Conservation (phyloP, 2,888 invertebrate species). For the Cyclophora punctaria region DNA sequence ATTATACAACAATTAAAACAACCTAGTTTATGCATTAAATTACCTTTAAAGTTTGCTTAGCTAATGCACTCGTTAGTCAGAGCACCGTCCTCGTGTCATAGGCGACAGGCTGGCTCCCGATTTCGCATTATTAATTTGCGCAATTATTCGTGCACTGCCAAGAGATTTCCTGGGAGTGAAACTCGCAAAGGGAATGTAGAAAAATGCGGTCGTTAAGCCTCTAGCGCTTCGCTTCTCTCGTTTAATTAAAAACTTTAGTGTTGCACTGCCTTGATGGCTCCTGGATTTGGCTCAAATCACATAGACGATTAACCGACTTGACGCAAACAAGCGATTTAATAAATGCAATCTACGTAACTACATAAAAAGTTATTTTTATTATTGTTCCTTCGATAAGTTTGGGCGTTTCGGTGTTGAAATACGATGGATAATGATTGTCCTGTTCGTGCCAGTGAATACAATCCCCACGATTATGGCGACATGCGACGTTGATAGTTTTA, state of each 20-base stretch:
- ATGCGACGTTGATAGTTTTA: slow-evolving; percentile 26
- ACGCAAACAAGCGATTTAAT: slow-evolving; percentile 11
- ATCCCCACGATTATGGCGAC: slow-evolving; percentile 25
- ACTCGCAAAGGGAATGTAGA: slow-evolving; percentile 53
- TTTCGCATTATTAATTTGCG: slow-evolving; percentile 60
- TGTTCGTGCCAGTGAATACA: slow-evolving; percentile 23
- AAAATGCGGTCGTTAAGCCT: slow-evolving; percentile 65
- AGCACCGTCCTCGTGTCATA: slow-evolving; percentile 27
- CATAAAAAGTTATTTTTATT: slow-evolving; percentile 4
- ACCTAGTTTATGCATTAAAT: too few relatives aligned
- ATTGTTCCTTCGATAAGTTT: neutral
- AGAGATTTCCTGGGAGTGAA: slow-evolving; percentile 57
- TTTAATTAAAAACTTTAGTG: slow-evolving; percentile 70
- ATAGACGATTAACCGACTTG: slow-evolving; percentile 24
- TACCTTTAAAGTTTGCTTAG: slow-evolving; percentile 21
- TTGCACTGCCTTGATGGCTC: slow-evolving; percentile 41
- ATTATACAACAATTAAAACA: too few relatives aligned
- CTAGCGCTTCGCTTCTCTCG: slow-evolving; percentile 37
- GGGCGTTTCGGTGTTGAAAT: neutral
- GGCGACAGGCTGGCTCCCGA: slow-evolving; percentile 33
- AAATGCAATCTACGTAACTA: slow-evolving; percentile 7
- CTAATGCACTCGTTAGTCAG: slow-evolving; percentile 32
- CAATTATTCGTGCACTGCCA: slow-evolving; percentile 56
- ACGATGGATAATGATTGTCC: slow-evolving; percentile 15
- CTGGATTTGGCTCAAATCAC: slow-evolving; percentile 29